phyloP scores from a whole-genome alignment of 2,113 vertebrate species.

The Maylandia zebra region DNA sequence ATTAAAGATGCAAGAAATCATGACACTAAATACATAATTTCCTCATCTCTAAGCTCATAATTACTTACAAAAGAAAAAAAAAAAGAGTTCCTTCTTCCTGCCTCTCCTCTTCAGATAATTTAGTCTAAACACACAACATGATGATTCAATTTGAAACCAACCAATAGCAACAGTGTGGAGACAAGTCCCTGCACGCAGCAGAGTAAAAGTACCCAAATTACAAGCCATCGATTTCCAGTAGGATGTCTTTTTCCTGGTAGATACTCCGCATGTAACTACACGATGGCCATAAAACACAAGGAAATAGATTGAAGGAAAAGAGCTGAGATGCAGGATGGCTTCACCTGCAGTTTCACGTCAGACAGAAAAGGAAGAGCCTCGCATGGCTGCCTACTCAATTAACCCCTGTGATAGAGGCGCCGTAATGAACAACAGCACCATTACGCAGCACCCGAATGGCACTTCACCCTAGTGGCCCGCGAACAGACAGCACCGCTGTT shows the following conservation, averaged over 20 bases:
- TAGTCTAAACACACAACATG: constrained; percentile 24
- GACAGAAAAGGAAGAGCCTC: constrained; percentile 71
- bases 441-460: constrained; percentile 67
- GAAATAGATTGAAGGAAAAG: constrained; percentile 62
- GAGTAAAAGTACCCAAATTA: constrained; percentile 56
- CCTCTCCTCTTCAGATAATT: constrained; percentile 27
- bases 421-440: constrained; percentile 78
- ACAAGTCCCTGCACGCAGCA: constrained; percentile 22
- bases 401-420: constrained; percentile 74
- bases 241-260: constrained; percentile 52
- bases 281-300: constrained; percentile 58
- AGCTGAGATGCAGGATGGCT: constrained; percentile 54
- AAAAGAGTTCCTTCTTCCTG: constrained; percentile 1
- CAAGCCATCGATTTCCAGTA: constrained; percentile 65
- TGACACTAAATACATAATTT: neutral
- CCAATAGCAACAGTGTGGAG: constrained; percentile 33
- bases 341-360: constrained; percentile 74
- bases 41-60: neutral
- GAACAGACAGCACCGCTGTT: constrained; percentile 36
- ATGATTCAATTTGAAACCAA: constrained; percentile 43
- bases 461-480: constrained; percentile 61
- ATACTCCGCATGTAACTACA: constrained; percentile 52
- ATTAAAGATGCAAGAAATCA: constrained; percentile 10
- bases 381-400: constrained; percentile 82
- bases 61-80: constrained; percentile 1